Percentiles rank a stretch among this genome's conserved stretches.
Evolutionary conservation across 1,140 invertebrate genomes (phyloP).

Genomic region (Tribolium castaneum): DNA sequence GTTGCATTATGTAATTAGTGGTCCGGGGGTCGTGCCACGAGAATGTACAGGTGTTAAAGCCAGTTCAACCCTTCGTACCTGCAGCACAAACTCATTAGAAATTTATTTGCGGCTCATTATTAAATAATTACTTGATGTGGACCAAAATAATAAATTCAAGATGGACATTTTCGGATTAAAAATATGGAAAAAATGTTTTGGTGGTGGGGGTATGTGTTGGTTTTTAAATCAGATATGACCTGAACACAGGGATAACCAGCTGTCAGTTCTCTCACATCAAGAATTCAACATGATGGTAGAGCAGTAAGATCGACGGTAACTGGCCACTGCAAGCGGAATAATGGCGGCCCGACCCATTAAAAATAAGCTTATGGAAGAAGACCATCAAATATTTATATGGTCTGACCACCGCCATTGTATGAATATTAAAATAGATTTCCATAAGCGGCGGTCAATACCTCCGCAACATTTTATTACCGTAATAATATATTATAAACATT

Average conservation of each 20-base stretch:
- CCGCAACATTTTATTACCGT: not conserved
- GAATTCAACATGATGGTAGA: conserved; percentile 18
- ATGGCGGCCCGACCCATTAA: conserved; percentile 30
- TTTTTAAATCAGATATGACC: conserved; percentile 20
- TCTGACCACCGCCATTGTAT: conserved; percentile 23
- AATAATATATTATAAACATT: not conserved
- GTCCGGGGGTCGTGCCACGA: conserved; percentile 17
- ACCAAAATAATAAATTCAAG: not conserved
- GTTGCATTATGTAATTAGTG: conserved; percentile 36
- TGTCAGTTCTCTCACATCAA: conserved; percentile 22
- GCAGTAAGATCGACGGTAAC: conserved; percentile 18
- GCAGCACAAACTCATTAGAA: not conserved
- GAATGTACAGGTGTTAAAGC: conserved; percentile 36
- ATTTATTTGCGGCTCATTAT: not conserved
- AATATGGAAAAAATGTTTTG: not conserved
- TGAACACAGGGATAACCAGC: not conserved
- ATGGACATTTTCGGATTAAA: no score
- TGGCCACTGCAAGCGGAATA: conserved; percentile 26
- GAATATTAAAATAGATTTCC: not conserved
- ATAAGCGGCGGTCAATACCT: not conserved
- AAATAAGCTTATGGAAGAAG: conserved; percentile 27
- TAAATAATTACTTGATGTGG: not conserved
- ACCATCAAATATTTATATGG: conserved; percentile 8
- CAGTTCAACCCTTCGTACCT: conserved; percentile 7
- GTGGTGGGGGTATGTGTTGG: not conserved